Percentiles rank a stretch among this genome's conserved stretches.
phyloP scores from a whole-genome alignment of 2,113 vertebrate genomes.

The Podilymbus podiceps region DNA sequence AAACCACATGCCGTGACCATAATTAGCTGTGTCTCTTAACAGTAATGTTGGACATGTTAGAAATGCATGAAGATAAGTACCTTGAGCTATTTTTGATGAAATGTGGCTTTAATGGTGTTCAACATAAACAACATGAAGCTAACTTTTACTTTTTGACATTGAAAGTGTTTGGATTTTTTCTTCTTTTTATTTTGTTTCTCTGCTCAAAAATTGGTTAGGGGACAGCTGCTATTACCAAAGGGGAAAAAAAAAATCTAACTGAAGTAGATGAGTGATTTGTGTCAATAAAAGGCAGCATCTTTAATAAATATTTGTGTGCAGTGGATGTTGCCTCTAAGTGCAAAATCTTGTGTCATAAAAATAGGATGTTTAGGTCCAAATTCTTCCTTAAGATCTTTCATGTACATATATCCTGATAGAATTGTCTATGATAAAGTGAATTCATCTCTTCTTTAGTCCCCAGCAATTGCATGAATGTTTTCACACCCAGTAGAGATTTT shows the following conservation, averaged over 20 bases:
- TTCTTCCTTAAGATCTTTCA: background rate
- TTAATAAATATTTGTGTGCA: background rate
- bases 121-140: background rate
- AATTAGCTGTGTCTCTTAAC: slow-evolving; percentile 22
- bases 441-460: background rate
- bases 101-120: background rate
- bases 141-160: background rate
- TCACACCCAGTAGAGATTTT: background rate
- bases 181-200: background rate
- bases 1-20: slow-evolving; percentile 30
- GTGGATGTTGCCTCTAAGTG: background rate
- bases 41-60: slow-evolving; percentile 17
- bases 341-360: background rate
- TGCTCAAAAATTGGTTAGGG: background rate
- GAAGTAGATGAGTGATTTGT: background rate
- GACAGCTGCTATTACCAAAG: background rate
- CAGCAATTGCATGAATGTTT: background rate
- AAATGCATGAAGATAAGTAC: slow-evolving; percentile 25
- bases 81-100: slow-evolving; percentile 30
- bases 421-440: background rate
- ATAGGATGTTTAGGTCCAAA: background rate
- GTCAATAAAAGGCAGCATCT: background rate
- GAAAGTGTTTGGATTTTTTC: background rate
- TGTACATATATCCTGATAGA: background rate
- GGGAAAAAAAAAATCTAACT: background rate